Conservation (phyloP, 1,140 invertebrate species). For the Phymastichus coffea region DNA sequence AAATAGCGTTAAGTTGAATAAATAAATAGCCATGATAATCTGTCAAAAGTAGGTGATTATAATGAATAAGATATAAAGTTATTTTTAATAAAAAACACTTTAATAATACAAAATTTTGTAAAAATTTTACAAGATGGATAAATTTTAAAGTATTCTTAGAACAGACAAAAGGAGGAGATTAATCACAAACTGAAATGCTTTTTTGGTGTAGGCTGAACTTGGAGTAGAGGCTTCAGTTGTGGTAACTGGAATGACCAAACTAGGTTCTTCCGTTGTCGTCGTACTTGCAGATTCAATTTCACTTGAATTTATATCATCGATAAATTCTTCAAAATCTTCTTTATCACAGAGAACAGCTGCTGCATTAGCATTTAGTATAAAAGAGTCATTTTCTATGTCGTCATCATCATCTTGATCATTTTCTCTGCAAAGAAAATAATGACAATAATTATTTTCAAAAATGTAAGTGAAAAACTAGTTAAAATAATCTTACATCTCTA, state of each 20-base stretch:
- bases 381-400: slow-evolving; percentile 22
- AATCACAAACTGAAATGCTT: slow-evolving; percentile 11
- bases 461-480: slow-evolving; percentile 5
- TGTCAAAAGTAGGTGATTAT: too few relatives aligned
- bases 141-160: slow-evolving; percentile 3
- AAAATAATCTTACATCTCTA: slow-evolving; percentile 27
- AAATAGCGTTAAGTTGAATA: too few relatives aligned
- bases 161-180: background rate
- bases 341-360: slow-evolving; percentile 21
- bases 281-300: background rate
- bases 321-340: slow-evolving; percentile 9
- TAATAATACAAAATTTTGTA: slow-evolving; percentile 2
- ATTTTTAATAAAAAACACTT: background rate
- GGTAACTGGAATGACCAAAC: background rate
- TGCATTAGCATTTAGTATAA: slow-evolving; percentile 5
- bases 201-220: background rate
- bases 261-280: slow-evolving; percentile 31
- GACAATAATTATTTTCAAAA: slow-evolving; percentile 2
- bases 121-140: background rate
- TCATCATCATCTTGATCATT: slow-evolving; percentile 21
- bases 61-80: too few relatives aligned
- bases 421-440: slow-evolving; percentile 26
- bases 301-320: background rate
- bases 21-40: too few relatives aligned
- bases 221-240: background rate